Conservation (phyloP, 2,888 invertebrate genomes). For the Diadegma fenestrale region DNA sequence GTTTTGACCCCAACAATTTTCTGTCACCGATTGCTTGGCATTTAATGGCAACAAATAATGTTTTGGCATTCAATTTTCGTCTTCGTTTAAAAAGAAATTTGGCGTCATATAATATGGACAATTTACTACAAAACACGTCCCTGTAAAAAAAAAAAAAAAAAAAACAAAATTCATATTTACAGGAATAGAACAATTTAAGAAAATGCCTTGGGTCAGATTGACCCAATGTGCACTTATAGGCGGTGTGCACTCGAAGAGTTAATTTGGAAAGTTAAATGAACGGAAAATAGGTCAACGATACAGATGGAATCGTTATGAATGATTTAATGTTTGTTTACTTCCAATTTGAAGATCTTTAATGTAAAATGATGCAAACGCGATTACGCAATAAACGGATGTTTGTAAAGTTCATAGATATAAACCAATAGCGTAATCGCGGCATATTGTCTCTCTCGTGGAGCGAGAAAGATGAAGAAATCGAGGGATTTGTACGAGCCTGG, state of each 20-base stretch:
- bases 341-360: not conserved
- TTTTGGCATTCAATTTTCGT: no score
- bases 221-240: no score
- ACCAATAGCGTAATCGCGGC: constrained; percentile 27
- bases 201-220: no score
- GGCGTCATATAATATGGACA: no score
- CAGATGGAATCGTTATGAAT: not conserved
- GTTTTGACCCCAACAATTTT: no score
- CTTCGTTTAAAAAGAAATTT: no score
- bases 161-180: no score
- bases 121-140: no score
- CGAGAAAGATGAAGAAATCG: constrained; percentile 55
- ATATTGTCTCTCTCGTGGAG: constrained; percentile 31
- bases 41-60: no score
- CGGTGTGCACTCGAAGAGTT: not conserved
- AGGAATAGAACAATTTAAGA: no score
- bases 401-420: not conserved
- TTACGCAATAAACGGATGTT: constrained; percentile 33
- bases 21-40: no score
- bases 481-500: constrained; percentile 66
- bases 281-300: not conserved
- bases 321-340: constrained; percentile 1
- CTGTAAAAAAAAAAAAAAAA: no score
- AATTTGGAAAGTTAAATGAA: not conserved
- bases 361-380: constrained; percentile 10